A percentile compares a stretch with the other conserved stretches of the same genome.
Evolutionary conservation across 1,140 invertebrate genomes (phyloP).

Genomic region (Euglossa dilemma): DNA sequence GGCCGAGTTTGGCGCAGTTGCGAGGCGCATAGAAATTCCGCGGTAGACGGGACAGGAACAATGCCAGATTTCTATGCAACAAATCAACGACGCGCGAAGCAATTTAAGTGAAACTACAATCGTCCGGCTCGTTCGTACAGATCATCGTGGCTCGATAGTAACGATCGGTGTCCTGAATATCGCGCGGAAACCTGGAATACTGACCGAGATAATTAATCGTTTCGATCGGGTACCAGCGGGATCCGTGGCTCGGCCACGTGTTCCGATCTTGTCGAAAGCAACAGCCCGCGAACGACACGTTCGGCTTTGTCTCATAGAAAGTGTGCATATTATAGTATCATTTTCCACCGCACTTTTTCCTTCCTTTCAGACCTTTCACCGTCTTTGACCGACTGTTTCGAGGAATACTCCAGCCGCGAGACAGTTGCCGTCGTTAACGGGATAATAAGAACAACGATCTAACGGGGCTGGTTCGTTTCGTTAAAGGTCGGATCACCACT

Average conservation of each 20-base stretch:
- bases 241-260: background rate
- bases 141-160: constrained; percentile 45
- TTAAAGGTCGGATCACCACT: background rate
- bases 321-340: constrained; percentile 49
- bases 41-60: constrained; percentile 26
- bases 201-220: constrained; percentile 45
- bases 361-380: constrained; percentile 57
- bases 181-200: constrained; percentile 27
- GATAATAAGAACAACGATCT: constrained; percentile 13
- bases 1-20: background rate
- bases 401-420: background rate
- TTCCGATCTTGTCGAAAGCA: constrained; percentile 13
- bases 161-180: constrained; percentile 48
- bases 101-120: constrained; percentile 66
- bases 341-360: constrained; percentile 49
- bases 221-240: background rate
- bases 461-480: constrained; percentile 25
- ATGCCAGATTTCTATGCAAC: constrained; percentile 40
- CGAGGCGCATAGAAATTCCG: constrained; percentile 6
- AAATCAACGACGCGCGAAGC: constrained; percentile 62
- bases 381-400: constrained; percentile 33
- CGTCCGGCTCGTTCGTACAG: background rate
- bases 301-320: constrained; percentile 51
- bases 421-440: constrained; percentile 19
- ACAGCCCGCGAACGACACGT: background rate